These are phyloP conservation scores for Microdon myrmicae DNA, from an alignment of 2,888 invertebrate genomes.

Conservation along the genomic window DNA sequence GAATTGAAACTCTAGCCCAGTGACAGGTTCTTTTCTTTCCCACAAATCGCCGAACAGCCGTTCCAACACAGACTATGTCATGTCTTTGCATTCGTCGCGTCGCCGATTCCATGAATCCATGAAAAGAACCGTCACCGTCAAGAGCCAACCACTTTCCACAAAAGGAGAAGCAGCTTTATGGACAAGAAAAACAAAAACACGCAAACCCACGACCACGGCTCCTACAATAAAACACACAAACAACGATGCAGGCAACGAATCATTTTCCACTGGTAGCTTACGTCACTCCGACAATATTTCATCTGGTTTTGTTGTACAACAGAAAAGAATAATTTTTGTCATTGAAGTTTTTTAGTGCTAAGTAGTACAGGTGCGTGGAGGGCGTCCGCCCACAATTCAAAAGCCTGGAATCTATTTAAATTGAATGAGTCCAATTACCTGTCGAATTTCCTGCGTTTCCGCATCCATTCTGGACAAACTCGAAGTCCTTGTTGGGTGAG, in stretches of 20 bases:
- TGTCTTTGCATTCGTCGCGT: too few species aligned
- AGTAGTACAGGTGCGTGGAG: constrained; percentile 26
- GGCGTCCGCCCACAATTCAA: too few species aligned
- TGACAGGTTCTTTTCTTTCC: too few species aligned
- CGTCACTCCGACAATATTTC: constrained; percentile 28
- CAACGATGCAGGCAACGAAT: constrained; percentile 20
- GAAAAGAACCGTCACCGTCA: constrained; percentile 15
- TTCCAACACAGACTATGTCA: too few species aligned
- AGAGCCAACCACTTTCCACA: constrained; percentile 19
- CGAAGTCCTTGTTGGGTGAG: constrained; percentile 16
- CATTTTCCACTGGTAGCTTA: constrained; percentile 30
- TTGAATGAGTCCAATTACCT: too few species aligned
- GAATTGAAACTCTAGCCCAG: too few species aligned
- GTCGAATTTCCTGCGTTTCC: constrained; percentile 66
- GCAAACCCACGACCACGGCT: constrained; percentile 13
- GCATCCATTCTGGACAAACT: constrained; percentile 59
- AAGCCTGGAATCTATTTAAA: too few species aligned
- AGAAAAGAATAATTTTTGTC: too few species aligned
- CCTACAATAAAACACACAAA: constrained; percentile 6
- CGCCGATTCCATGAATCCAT: constrained; percentile 4
- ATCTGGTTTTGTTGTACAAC: constrained; percentile 8
- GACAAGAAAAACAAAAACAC: constrained; percentile 13
- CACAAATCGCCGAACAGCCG: too few species aligned
- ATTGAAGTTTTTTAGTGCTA: constrained; percentile 12
- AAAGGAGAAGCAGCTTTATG: constrained; percentile 25